A percentile compares a stretch with the other conserved stretches of the same genome.
These are phyloP conservation scores for Arctopsyche grandis DNA, from an alignment of 1,140 invertebrate species.

Conservation along the genomic window DNA sequence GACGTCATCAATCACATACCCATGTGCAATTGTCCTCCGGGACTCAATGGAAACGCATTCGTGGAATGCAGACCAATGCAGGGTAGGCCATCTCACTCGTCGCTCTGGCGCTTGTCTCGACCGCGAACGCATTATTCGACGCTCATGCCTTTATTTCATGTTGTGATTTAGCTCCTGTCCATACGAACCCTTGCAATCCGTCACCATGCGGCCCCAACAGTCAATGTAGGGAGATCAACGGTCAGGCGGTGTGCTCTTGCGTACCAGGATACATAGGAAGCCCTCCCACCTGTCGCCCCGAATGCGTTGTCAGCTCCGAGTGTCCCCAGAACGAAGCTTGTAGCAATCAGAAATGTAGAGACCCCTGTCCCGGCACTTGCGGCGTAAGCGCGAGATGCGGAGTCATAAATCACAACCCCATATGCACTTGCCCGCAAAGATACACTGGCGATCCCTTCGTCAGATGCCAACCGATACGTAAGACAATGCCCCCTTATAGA, in stretches of 20 bases:
- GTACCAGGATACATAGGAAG: slow-evolving; percentile 70
- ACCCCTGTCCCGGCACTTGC: slow-evolving; percentile 75
- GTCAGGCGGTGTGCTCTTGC: slow-evolving; percentile 71
- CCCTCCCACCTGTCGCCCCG: slow-evolving; percentile 72
- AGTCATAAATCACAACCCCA: slow-evolving; percentile 71
- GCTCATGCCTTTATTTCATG: background rate
- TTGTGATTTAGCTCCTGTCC: slow-evolving; percentile 53
- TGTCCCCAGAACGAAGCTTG: slow-evolving; percentile 72
- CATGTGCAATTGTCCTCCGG: slow-evolving; percentile 74
- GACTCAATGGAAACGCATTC: slow-evolving; percentile 83
- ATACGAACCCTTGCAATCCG: slow-evolving; percentile 67
- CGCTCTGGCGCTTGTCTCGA: background rate
- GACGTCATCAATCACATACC: slow-evolving; percentile 83
- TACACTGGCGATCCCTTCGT: slow-evolving; percentile 72
- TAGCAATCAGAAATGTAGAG: slow-evolving; percentile 71
- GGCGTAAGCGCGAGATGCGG: slow-evolving; percentile 71
- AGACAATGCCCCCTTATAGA: background rate
- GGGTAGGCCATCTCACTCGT: slow-evolving; percentile 55
- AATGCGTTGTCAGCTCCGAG: slow-evolving; percentile 72
- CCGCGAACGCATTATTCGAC: background rate
- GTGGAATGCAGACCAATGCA: slow-evolving; percentile 68
- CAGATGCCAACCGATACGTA: slow-evolving; percentile 66
- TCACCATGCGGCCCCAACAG: slow-evolving; percentile 74
- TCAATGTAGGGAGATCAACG: slow-evolving; percentile 70
- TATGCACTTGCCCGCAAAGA: slow-evolving; percentile 69